Percentiles rank a stretch among this genome's conserved stretches.
phyloP scores from a whole-genome alignment of 2,113 vertebrate genomes.

The Puffinus mauretanicus region DNA sequence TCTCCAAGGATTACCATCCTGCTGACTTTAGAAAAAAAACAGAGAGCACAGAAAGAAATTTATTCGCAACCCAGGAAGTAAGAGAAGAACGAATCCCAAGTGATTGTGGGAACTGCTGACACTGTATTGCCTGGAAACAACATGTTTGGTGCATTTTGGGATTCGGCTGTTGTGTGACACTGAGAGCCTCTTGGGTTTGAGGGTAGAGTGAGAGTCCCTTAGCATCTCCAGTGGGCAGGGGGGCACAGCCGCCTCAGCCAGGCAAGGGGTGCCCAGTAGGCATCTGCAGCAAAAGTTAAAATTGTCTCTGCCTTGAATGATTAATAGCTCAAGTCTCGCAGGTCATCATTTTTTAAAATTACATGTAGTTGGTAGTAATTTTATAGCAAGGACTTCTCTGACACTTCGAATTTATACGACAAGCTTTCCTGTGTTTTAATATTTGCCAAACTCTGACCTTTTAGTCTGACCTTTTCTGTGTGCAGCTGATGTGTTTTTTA shows the following conservation, averaged over 20 bases:
- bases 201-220: background rate
- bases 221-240: background rate
- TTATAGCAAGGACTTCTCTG: background rate
- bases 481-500: background rate
- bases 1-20: conserved; percentile 17
- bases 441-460: background rate
- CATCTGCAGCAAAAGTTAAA: background rate
- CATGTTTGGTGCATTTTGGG: background rate
- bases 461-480: background rate
- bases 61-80: conserved; percentile 5
- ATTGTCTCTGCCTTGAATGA: background rate
- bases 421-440: background rate
- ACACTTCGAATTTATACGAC: background rate
- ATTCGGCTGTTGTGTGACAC: background rate
- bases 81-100: background rate
- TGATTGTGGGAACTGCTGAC: background rate
- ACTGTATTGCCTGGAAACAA: background rate
- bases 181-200: background rate
- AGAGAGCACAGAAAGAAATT: background rate
- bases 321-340: background rate
- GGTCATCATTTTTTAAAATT: background rate
- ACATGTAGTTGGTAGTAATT: background rate
- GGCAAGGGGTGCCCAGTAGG: background rate
- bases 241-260: background rate
- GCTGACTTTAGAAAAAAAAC: conserved; percentile 17